phyloP scores from a whole-genome alignment of 2,797 vertebrate species.

The Chelon auratus region DNA sequence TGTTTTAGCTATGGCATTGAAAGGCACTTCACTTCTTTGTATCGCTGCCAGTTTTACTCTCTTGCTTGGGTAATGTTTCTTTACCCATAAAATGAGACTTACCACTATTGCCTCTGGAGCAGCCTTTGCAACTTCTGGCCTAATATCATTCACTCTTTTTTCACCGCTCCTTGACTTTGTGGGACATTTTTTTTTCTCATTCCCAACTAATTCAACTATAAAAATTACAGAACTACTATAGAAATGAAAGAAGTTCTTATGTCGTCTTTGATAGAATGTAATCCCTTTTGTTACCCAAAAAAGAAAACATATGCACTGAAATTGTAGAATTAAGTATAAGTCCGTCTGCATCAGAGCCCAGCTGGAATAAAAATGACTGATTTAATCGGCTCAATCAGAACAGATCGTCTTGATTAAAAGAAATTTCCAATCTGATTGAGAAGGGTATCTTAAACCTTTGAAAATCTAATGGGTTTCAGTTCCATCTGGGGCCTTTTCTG shows the following conservation, averaged over 20 bases:
- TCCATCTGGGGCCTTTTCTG: no score
- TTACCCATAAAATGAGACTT: constrained; percentile 13
- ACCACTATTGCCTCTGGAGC: not conserved
- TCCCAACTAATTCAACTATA: not conserved
- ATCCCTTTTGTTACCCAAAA: not conserved
- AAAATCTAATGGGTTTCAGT: no score
- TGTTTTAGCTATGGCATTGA: constrained; percentile 19
- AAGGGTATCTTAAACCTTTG: no score
- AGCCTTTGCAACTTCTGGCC: constrained; percentile 2
- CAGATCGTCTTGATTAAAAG: no score
- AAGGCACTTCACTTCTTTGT: constrained; percentile 21
- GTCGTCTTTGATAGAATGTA: not conserved
- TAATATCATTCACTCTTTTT: constrained; percentile 15
- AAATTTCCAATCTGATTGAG: no score
- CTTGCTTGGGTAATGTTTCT: constrained; percentile 4
- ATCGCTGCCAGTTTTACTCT: constrained; percentile 16
- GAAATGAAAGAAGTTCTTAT: not conserved
- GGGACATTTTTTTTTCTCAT: constrained; percentile 15
- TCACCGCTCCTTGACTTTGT: constrained; percentile 1
- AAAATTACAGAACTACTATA: not conserved
- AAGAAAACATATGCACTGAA: not conserved
- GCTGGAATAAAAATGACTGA: no score
- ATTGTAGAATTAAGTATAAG: no score
- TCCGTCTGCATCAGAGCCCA: no score
- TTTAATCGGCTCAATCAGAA: no score